phyloP scores from a whole-genome alignment of 1,140 invertebrate genomes.

The Rhopalosiphum padi region DNA sequence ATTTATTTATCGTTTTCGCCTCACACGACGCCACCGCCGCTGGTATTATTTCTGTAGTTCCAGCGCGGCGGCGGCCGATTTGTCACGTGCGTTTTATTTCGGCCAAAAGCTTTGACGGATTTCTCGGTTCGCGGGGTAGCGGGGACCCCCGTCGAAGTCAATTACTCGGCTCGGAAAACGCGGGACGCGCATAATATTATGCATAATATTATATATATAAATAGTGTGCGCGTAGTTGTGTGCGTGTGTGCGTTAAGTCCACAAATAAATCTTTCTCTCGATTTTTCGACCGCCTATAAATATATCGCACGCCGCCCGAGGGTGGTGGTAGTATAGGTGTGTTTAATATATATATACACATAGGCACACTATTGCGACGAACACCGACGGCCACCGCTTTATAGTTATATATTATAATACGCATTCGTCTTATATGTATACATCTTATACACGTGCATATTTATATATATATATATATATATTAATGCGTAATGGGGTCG shows the following conservation, averaged over 20 bases:
- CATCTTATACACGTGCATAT: neutral
- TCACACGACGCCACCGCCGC: neutral
- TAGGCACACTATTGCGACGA: too few species aligned
- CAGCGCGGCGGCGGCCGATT: neutral
- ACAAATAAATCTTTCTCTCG: conserved; percentile 55
- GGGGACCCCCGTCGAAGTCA: conserved; percentile 18
- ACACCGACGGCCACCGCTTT: neutral
- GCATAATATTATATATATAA: neutral
- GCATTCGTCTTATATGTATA: neutral
- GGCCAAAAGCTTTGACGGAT: conserved; percentile 53
- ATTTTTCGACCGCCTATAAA: conserved; percentile 46
- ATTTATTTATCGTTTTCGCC: conserved; percentile 54
- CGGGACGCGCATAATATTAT: neutral
- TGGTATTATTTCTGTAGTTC: conserved; percentile 15
- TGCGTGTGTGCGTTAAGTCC: neutral
- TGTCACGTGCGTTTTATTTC: conserved; percentile 48
- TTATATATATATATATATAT: neutral
- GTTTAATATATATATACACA: neutral
- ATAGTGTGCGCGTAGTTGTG: neutral
- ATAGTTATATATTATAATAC: neutral
- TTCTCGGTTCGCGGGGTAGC: neutral
- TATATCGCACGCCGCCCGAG: neutral
- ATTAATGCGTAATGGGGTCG: conserved; percentile 41
- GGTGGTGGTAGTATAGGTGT: neutral
- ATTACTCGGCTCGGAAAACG: conserved; percentile 33